Evolutionary conservation across 1,140 invertebrate species (phyloP).

Genomic region (Diabrotica virgifera): DNA sequence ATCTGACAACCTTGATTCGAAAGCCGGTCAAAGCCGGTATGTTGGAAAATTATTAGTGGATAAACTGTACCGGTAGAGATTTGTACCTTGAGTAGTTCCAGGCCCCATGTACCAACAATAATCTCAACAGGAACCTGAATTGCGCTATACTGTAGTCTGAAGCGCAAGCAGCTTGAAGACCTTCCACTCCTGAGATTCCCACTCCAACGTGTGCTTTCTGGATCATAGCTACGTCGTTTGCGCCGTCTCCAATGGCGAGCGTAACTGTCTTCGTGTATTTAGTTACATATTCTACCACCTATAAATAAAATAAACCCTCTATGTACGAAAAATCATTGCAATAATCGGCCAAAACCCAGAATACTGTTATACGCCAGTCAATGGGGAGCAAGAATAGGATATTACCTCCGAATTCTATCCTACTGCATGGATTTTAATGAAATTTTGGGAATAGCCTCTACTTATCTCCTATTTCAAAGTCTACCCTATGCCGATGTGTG

Average conservation of each 20-base stretch:
- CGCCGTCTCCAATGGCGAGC: slow-evolving; percentile 97
- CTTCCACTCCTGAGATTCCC: slow-evolving; percentile 98
- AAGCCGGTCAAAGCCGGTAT: too few species aligned
- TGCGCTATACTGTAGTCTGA: slow-evolving; percentile 97
- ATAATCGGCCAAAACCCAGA: too few species aligned
- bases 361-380: too few species aligned
- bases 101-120: slow-evolving; percentile 95
- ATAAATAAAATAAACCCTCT: neutral
- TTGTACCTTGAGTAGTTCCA: slow-evolving; percentile 86
- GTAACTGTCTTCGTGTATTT: slow-evolving; percentile 83
- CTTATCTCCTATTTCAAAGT: too few species aligned
- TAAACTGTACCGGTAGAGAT: neutral
- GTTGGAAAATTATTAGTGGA: too few species aligned
- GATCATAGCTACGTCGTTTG: slow-evolving; percentile 99
- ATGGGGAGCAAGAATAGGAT: too few species aligned
- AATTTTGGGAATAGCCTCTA: too few species aligned
- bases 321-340: too few species aligned
- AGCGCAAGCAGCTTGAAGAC: slow-evolving; percentile 95
- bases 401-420: too few species aligned
- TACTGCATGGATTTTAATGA: too few species aligned
- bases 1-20: too few species aligned
- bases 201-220: slow-evolving; percentile 93
- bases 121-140: slow-evolving; percentile 68
- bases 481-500: too few species aligned
- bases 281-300: slow-evolving; percentile 90